phyloP scores from a whole-genome alignment of 2,888 invertebrate genomes.

The Metacarcinus magister region DNA sequence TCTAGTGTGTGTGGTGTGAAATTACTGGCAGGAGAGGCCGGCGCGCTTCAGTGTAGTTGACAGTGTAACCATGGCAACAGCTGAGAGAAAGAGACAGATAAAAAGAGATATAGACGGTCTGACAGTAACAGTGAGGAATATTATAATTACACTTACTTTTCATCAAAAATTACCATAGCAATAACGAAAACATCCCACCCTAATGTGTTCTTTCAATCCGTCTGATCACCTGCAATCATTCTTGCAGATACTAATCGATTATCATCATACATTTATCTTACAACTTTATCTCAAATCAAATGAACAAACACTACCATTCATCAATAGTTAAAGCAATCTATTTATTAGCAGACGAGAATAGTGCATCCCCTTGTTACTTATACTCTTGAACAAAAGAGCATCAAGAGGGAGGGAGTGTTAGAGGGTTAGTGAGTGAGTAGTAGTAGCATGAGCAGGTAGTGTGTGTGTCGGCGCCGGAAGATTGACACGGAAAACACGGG shows the following conservation, averaged over 20 bases:
- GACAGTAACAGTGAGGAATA: too few relatives aligned
- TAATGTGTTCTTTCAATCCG: neutral
- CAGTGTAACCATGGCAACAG: constrained; percentile 62
- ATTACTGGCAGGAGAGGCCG: neutral
- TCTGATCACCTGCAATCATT: neutral
- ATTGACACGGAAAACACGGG: constrained; percentile 7
- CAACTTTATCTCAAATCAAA: neutral
- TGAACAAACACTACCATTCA: neutral
- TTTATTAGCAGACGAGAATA: too few relatives aligned
- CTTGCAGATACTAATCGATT: neutral
- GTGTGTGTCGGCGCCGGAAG: neutral
- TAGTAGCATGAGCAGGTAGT: constrained; percentile 68
- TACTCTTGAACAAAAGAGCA: constrained; percentile 59
- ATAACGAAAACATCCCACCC: neutral
- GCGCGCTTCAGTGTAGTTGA: neutral
- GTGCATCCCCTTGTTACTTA: too few relatives aligned
- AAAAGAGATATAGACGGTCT: too few relatives aligned
- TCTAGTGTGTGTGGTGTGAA: neutral
- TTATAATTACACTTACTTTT: neutral
- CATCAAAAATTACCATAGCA: neutral
- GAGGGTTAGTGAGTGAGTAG: constrained; percentile 50
- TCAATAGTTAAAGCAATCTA: too few relatives aligned
- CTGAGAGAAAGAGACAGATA: neutral
- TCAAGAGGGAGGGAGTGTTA: constrained; percentile 46
- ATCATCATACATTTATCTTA: neutral